Conservation (phyloP, 2,113 vertebrate species). For the Aphelocoma coerulescens region DNA sequence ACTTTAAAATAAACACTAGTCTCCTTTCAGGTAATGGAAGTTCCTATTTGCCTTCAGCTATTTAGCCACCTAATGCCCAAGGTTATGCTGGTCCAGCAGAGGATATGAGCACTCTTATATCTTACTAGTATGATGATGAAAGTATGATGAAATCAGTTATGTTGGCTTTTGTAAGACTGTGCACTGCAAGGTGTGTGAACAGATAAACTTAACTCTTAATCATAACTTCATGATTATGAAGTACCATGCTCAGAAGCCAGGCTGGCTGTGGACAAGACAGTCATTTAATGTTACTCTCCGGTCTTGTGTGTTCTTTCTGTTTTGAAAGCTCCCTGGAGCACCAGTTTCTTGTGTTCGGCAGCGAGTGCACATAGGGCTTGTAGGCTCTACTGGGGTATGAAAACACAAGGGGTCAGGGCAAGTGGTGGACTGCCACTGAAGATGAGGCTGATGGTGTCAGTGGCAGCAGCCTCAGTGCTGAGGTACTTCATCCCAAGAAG, state of each 20-base stretch:
- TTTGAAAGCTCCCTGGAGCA: neutral
- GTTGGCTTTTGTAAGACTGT: neutral
- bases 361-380: neutral
- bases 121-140: neutral
- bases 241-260: neutral
- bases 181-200: neutral
- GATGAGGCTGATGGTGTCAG: neutral
- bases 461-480: neutral
- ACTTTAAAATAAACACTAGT: neutral
- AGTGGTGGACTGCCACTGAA: neutral
- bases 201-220: neutral
- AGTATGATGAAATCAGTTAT: neutral
- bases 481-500: neutral
- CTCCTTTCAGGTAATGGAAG: neutral
- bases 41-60: neutral
- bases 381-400: neutral
- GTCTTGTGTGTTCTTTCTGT: neutral
- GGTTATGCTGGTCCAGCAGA: neutral
- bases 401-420: neutral
- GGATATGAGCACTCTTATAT: neutral
- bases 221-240: neutral
- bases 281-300: neutral
- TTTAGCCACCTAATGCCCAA: neutral
- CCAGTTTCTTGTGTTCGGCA: neutral
- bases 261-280: neutral